phyloP scores from a whole-genome alignment of 1,140 invertebrate species.

The Sycobia sp. region DNA sequence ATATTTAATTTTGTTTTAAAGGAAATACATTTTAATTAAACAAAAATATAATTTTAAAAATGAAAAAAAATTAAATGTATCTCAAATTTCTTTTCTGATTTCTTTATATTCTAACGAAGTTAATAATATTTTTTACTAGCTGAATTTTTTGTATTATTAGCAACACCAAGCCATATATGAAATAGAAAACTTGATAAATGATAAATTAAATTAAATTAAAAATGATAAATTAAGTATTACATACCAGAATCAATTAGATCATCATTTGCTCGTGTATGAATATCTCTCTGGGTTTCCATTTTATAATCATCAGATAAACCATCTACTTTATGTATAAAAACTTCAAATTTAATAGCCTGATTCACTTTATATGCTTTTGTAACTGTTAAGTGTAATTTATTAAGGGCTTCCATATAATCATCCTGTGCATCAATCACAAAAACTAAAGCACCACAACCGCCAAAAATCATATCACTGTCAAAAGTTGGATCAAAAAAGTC shows the following conservation, averaged over 20 bases:
- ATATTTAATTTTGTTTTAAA: too few relatives aligned
- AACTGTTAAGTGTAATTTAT: constrained; percentile 90
- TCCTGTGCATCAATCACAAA: constrained; percentile 99
- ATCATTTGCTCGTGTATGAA: constrained; percentile 95
- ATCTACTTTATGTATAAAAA: constrained; percentile 98
- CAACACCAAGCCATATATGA: too few relatives aligned
- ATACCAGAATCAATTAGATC: constrained; percentile 87
- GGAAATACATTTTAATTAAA: too few relatives aligned
- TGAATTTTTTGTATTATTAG: not conserved
- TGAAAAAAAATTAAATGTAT: too few relatives aligned
- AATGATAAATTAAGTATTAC: constrained; percentile 31
- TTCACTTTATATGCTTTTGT: constrained; percentile 96
- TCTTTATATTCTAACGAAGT: too few relatives aligned
- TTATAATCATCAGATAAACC: constrained; percentile 98
- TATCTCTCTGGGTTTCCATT: constrained; percentile 98
- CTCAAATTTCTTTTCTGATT: too few relatives aligned
- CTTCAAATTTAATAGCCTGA: constrained; percentile 96
- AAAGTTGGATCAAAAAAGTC: constrained; percentile 96
- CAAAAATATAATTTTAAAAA: too few relatives aligned
- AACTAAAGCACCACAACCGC: constrained; percentile 92
- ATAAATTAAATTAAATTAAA: not conserved
- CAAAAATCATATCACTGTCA: constrained; percentile 94
- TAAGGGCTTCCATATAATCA: constrained; percentile 95
- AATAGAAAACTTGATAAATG: not conserved
- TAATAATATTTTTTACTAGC: too few relatives aligned